Evolutionary conservation across 1,140 invertebrate species (phyloP).

Genomic region (Lordiphosa stackelbergi): DNA sequence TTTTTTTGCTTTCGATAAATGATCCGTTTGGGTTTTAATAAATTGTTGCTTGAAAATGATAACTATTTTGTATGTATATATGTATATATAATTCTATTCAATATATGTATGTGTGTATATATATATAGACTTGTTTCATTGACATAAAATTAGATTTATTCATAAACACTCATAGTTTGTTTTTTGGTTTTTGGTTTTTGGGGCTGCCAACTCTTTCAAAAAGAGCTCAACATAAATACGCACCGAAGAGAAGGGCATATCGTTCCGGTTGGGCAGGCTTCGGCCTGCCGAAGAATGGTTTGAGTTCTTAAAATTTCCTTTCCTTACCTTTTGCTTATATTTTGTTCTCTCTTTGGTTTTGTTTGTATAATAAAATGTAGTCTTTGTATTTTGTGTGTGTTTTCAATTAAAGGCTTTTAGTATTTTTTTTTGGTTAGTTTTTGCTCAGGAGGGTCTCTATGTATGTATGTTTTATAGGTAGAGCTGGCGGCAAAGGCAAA

Average conservation of each 20-base stretch:
- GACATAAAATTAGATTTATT: slow-evolving; percentile 46
- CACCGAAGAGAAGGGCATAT: slow-evolving; percentile 14
- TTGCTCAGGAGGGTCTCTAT: slow-evolving; percentile 26
- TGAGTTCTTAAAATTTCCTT: slow-evolving; percentile 11
- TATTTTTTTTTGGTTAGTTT: slow-evolving; percentile 4
- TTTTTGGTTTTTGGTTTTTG: not conserved
- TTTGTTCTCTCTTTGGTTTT: not conserved
- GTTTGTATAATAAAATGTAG: slow-evolving; percentile 42
- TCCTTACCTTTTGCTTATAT: not conserved
- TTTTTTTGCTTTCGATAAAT: slow-evolving; percentile 13
- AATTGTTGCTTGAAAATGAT: slow-evolving; percentile 47
- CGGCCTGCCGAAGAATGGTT: slow-evolving; percentile 63
- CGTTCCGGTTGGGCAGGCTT: too few relatives aligned
- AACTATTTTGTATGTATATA: slow-evolving; percentile 36
- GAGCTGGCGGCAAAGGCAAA: slow-evolving; percentile 3
- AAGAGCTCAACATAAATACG: slow-evolving; percentile 11
- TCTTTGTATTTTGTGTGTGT: slow-evolving; percentile 32
- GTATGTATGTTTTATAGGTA: slow-evolving; percentile 1
- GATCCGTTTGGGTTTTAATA: slow-evolving; percentile 7
- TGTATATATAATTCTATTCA: slow-evolving; percentile 38
- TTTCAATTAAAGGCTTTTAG: slow-evolving; percentile 36
- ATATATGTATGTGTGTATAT: slow-evolving; percentile 29
- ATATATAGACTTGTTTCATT: slow-evolving; percentile 42
- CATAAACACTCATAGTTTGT: not conserved
- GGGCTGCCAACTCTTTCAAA: slow-evolving; percentile 11